A percentile compares a stretch with the other conserved stretches of the same genome.
These are phyloP conservation scores for Momotus momota DNA, from an alignment of 2,797 vertebrate genomes.

Conservation along the genomic window DNA sequence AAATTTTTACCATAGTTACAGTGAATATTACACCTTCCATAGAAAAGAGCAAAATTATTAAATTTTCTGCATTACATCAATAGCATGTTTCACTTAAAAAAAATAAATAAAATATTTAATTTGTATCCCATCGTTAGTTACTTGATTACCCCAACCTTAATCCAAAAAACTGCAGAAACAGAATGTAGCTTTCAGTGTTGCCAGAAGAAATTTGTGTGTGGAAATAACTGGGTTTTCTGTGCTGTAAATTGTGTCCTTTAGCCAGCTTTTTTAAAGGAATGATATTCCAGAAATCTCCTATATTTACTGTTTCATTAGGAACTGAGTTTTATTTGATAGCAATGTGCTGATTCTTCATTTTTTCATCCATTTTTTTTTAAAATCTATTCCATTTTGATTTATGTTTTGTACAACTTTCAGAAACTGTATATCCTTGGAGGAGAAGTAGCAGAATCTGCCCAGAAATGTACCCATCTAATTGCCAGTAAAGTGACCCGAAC, in stretches of 20 bases:
- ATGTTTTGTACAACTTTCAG: conserved; percentile 74
- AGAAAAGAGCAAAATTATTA: background rate
- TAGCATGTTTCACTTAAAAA: background rate
- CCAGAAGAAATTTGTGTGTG: background rate
- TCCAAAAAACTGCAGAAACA: background rate
- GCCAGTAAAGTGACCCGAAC: conserved; percentile 95
- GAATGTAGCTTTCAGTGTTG: background rate
- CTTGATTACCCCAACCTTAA: background rate
- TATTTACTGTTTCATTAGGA: background rate
- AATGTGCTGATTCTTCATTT: background rate
- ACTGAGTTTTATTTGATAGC: background rate
- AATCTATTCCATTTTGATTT: background rate
- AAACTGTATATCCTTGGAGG: conserved; percentile 93
- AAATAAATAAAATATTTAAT: background rate
- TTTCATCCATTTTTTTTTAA: background rate
- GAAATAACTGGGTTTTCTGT: background rate
- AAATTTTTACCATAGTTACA: background rate
- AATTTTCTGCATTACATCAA: background rate
- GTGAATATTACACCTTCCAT: background rate
- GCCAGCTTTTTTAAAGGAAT: background rate
- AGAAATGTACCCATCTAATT: conserved; percentile 93
- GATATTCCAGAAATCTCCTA: background rate
- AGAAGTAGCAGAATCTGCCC: conserved; percentile 88
- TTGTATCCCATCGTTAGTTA: background rate
- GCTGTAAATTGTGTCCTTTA: background rate